Base-by-base conservation (phyloP, 2,888 invertebrate genomes). In the Spialia ferax region DNA sequence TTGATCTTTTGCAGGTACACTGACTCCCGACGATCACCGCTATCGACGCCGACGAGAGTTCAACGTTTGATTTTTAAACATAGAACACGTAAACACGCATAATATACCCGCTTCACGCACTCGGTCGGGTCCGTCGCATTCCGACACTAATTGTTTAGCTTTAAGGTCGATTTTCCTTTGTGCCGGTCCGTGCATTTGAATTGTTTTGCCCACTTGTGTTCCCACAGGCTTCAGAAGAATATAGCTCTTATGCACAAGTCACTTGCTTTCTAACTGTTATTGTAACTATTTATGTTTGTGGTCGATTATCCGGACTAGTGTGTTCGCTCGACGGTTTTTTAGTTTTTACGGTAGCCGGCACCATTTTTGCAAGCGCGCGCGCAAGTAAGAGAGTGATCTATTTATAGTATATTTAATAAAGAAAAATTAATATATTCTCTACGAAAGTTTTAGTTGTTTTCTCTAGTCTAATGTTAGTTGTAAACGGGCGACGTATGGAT, bases 401-500 rank as follows among this genome's bases (percentile, higher is more conserved):
- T 86, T 82, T 85, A 80, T 81, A 76, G 15, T 52, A 52, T 52
- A 52, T 65, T 65, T 65, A 26, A 59, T 57, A 65, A 65, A 59
- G 59, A 48, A 48, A 48, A 48, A 48, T 65, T 65, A 74, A 69
- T 72, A 73, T 72, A 82, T 87, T 65, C 78, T 87, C 76, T 87
- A 84, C 81, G 78, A 83, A 86, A 81, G 84, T 86, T 88, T 87
- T 85, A 87, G 83, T 89, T 90, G 77, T 83, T 71, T n/a, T 87
- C 85, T 92, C 92, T 93, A 93, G 92, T 93, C 92, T 91, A 89
- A 73, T 83, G 78, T 85, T 91, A 89, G 88, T 77, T 52, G 59
- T 59, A 26, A 59, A 29, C 50, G 50, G 22, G 35, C 18, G 23
- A 15, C 52, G 50, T 42, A 13, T 10, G 10, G 15, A 50, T 18